A percentile compares a stretch with the other conserved stretches of the same genome.
Conservation (phyloP, 2,888 invertebrate genomes). For the Steinernema hermaphroditum region DNA sequence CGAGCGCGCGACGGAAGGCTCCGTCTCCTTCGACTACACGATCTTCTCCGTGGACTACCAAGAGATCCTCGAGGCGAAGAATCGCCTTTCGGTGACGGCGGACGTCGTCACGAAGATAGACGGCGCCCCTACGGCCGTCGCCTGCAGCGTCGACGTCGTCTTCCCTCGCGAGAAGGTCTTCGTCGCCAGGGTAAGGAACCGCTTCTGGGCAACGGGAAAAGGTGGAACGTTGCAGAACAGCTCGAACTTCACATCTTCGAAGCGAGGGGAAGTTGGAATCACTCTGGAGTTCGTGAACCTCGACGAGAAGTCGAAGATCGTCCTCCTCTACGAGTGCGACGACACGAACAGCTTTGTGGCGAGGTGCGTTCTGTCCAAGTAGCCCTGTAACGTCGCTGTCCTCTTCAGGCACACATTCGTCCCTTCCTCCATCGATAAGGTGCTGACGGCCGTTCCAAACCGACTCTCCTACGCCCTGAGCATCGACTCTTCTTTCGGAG, state of each 20-base stretch:
- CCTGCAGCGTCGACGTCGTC: constrained; percentile 21
- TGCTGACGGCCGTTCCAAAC: constrained; percentile 24
- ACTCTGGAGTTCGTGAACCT: constrained; percentile 1
- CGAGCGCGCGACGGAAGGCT: background rate
- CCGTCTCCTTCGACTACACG: constrained; percentile 10
- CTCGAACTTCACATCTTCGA: constrained; percentile 22
- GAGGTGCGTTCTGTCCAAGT: background rate
- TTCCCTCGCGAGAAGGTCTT: constrained; percentile 13
- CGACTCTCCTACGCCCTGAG: constrained; percentile 7
- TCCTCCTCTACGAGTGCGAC: constrained; percentile 21
- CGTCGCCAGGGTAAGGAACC: constrained; percentile 19
- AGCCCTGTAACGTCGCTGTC: too few relatives aligned
- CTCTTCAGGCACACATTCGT: constrained; percentile 13
- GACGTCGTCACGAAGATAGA: constrained; percentile 20
- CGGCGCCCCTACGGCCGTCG: constrained; percentile 10
- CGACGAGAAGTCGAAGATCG: background rate
- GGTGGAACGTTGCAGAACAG: constrained; percentile 9
- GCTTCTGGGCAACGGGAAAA: background rate
- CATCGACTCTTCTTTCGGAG: constrained; percentile 19
- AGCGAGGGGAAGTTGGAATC: background rate
- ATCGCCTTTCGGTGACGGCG: background rate
- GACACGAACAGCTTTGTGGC: constrained; percentile 20
- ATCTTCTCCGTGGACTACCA: background rate
- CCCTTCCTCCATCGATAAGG: background rate
- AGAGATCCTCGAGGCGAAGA: background rate